Conservation (phyloP, 2,113 vertebrate genomes). For the Megaceryle torquata region DNA sequence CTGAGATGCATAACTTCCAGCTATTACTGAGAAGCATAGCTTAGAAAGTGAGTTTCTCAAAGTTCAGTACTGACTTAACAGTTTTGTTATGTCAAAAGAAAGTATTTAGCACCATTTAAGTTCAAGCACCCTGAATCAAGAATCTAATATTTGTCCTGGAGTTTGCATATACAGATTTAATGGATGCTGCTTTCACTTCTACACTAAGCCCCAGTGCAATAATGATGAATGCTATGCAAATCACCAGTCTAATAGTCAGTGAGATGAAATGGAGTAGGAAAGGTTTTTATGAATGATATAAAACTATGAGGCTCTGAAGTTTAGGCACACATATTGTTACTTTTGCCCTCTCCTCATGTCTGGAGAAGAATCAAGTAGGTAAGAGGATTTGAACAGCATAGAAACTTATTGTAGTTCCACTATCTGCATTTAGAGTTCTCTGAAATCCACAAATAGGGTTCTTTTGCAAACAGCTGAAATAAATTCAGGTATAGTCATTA, state of each 20-base stretch:
- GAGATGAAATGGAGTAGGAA: not conserved
- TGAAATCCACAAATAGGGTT: not conserved
- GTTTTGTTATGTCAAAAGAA: not conserved
- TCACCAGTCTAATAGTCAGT: not conserved
- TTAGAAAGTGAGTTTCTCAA: conserved; percentile 9
- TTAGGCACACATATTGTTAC: not conserved
- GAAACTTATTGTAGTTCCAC: not conserved
- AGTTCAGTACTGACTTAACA: not conserved
- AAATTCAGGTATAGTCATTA: not conserved
- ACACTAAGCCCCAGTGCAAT: not conserved
- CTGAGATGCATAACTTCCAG: not conserved
- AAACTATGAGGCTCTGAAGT: not conserved
- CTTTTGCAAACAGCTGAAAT: not conserved
- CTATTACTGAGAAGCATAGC: not conserved
- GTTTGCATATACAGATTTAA: not conserved
- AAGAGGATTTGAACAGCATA: not conserved
- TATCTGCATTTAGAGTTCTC: not conserved
- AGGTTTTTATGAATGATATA: not conserved
- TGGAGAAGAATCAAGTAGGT: not conserved
- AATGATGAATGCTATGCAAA: not conserved
- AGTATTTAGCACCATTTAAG: not conserved
- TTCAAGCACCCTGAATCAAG: not conserved
- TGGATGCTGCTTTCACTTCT: not conserved
- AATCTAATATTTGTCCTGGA: not conserved
- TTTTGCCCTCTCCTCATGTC: not conserved